Conservation (phyloP, 2,888 invertebrate genomes). For the Pilophorus perplexus region DNA sequence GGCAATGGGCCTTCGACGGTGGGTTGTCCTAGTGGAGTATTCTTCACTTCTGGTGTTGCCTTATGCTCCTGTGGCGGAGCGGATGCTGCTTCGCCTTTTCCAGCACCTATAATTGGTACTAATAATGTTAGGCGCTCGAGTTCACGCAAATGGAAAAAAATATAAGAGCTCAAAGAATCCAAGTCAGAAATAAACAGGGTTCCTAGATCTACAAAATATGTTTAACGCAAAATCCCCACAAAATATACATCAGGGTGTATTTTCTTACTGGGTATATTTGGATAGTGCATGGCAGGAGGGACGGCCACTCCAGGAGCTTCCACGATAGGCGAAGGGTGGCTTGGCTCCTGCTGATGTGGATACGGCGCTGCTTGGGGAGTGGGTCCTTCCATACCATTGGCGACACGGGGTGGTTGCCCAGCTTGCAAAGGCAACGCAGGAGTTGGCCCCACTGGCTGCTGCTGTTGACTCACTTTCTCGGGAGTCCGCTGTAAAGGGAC, state of each 20-base stretch:
- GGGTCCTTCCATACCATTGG: slow-evolving; percentile 36
- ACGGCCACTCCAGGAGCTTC: slow-evolving; percentile 18
- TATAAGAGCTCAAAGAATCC: no score
- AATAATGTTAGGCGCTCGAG: no score
- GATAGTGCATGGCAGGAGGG: slow-evolving; percentile 33
- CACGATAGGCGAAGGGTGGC: slow-evolving; percentile 19
- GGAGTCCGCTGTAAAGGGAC: slow-evolving; percentile 45
- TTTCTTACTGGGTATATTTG: slow-evolving; percentile 43
- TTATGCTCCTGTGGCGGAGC: no score
- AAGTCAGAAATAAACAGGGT: no score
- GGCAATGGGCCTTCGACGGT: slow-evolving; percentile 2
- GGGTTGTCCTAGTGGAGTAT: neutral
- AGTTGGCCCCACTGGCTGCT: neutral
- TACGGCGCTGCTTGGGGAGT: slow-evolving; percentile 39
- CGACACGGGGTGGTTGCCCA: slow-evolving; percentile 22
- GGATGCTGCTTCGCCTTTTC: no score
- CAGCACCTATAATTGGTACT: no score
- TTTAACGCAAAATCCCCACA: no score
- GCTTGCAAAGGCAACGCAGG: slow-evolving; percentile 10
- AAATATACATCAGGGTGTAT: no score
- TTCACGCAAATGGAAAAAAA: no score
- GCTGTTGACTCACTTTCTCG: slow-evolving; percentile 42
- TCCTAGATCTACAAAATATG: no score
- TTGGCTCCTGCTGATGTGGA: slow-evolving; percentile 31
- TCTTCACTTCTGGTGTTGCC: no score